Evolutionary conservation across 2,888 invertebrate species (phyloP), one percentile per base, ranked within the genome.

Genomic region (Leptinotarsa haldemani): DNA sequence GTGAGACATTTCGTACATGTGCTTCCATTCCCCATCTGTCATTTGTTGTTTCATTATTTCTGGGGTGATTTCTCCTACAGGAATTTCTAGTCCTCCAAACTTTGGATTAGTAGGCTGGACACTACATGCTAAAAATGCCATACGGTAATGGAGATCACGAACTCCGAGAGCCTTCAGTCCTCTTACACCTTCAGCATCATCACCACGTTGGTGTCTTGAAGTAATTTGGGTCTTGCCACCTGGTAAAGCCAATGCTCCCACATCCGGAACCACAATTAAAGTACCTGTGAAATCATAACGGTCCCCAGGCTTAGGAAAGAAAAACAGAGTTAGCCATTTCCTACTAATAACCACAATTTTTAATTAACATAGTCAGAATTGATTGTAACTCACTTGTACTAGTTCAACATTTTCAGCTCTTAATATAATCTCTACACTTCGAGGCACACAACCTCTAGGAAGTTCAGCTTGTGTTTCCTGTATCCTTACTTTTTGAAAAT

Each of bases 391-490:
- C 82, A 96, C 95, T 90, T 98, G 98, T 0, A 99, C 97, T 30
- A 94, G 93, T 88, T 99, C 99, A 0, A 99, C 99, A 81, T 95
- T 93, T 88, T 99, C 99, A 0, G 97, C 97, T 79, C 99, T 90
- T 69, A 99, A 88, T 80, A 99, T 94, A 50, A 99, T 92, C 88
- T 99, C 99, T 61, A 99, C 92, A 74, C 97, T 97, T 53, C 99
- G 90, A 0, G 99, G 99, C 82, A 99, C 98, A 84, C 97, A 96
- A 4, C 99, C 99, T 64, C 98, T 89, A 0, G 99, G 99, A 48
- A 99, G 88, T 86, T 99, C 99, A 0, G 97, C 93, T 87, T 99
- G 99, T 0, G 97, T 97, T 88, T 99, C 99, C 87, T 99, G 99
- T 79, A 99, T 95, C 71, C 98, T 91, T 3, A 94, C 86, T 89